These are phyloP conservation scores for Semotilus atromaculatus DNA, from an alignment of 2,797 vertebrate genomes.

Conservation along the genomic window DNA sequence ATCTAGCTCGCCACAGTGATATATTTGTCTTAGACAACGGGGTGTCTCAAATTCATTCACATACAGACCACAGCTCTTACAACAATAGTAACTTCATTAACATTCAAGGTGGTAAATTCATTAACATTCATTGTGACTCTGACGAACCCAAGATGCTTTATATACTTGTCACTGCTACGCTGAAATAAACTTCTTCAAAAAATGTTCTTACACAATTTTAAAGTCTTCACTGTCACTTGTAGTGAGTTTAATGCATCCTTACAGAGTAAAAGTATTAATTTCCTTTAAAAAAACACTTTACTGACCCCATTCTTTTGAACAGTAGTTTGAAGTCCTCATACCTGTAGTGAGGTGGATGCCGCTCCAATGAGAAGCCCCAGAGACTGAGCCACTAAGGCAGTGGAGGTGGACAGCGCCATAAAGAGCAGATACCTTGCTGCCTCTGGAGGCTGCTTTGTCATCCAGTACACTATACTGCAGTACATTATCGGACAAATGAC, in stretches of 20 bases:
- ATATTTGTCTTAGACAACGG: not conserved
- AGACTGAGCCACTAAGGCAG: conserved; percentile 94
- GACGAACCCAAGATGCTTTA: not conserved
- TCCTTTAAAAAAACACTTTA: not conserved
- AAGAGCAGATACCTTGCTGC: conserved; percentile 91
- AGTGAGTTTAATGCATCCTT: not conserved
- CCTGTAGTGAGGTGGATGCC: conserved; percentile 95
- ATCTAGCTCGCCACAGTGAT: not conserved
- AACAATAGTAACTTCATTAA: not conserved
- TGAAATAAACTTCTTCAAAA: too few species aligned
- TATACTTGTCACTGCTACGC: not conserved
- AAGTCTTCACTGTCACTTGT: not conserved
- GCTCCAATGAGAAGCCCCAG: conserved; percentile 95
- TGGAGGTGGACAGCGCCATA: conserved; percentile 91
- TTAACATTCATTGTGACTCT: not conserved
- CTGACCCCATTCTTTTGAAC: too few species aligned
- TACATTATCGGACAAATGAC: conserved; percentile 93
- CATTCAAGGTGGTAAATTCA: not conserved
- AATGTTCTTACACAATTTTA: not conserved
- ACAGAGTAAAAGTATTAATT: not conserved
- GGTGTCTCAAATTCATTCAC: not conserved
- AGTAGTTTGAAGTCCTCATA: conserved; percentile 58
- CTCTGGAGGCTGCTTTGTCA: conserved; percentile 96
- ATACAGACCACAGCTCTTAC: not conserved
- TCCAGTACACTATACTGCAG: conserved; percentile 99